Conservation (phyloP, 2,797 vertebrate species). For the Synaphobranchus kaupii region DNA sequence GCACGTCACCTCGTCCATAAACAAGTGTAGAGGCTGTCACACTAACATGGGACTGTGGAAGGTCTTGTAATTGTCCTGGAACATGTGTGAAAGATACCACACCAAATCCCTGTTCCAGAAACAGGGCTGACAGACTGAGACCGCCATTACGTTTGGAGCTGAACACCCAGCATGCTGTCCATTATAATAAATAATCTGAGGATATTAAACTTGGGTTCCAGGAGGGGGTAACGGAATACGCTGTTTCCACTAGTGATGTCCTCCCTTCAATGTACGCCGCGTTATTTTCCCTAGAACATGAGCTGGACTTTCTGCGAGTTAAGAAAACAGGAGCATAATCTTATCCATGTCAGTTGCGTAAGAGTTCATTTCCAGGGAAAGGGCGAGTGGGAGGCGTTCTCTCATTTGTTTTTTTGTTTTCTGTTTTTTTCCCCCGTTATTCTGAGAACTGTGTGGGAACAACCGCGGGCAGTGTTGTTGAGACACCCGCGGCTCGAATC, state of each 20-base stretch:
- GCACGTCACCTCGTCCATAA: background rate
- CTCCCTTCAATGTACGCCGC: constrained; percentile 42
- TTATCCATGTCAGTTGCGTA: constrained; percentile 31
- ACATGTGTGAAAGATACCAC: background rate
- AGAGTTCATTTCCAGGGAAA: constrained; percentile 41
- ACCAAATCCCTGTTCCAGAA: background rate
- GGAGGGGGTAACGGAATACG: constrained; percentile 37
- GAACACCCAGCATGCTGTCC: constrained; percentile 19
- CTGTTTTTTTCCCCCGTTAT: background rate
- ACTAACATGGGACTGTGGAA: background rate
- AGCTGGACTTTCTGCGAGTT: constrained; percentile 37
- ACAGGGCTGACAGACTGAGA: background rate
- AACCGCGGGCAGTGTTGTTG: constrained; percentile 17
- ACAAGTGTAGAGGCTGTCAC: constrained; percentile 1
- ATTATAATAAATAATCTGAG: constrained; percentile 32
- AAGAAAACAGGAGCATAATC: constrained; percentile 51
- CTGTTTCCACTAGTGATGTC: constrained; percentile 28
- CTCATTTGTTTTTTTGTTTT: background rate
- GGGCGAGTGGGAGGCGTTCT: background rate
- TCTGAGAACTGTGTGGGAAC: constrained; percentile 36
- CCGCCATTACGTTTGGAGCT: background rate
- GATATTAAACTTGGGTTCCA: constrained; percentile 25
- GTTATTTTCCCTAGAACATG: constrained; percentile 47
- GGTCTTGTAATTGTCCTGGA: background rate
- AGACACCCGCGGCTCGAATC: background rate